Evolutionary conservation across 2,888 invertebrate genomes (phyloP).

Genomic region (Hirtodrosophila duncani): DNA sequence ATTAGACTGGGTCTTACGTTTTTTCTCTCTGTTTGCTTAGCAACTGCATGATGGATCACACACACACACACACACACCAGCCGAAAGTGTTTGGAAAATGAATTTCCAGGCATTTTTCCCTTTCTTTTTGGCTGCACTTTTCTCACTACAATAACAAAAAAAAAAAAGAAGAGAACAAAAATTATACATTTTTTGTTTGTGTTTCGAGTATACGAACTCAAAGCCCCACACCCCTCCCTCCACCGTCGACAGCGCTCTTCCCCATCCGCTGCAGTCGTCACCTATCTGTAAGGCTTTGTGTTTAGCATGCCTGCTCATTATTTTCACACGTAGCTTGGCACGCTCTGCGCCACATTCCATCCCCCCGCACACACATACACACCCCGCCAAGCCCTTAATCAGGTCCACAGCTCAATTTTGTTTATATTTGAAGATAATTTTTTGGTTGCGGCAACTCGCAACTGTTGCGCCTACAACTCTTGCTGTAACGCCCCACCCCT

Average conservation of each 20-base stretch:
- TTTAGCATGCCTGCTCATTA: constrained; percentile 63
- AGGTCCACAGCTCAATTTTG: constrained; percentile 22
- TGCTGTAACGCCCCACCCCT: neutral
- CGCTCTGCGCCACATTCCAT: constrained; percentile 25
- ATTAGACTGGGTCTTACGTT: constrained; percentile 2
- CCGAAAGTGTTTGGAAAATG: constrained; percentile 35
- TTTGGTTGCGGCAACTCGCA: constrained; percentile 59
- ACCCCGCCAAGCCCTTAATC: neutral
- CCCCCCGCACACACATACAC: neutral
- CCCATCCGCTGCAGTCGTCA: neutral
- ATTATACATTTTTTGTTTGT: constrained; percentile 6
- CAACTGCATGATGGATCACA: constrained; percentile 65
- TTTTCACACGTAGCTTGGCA: constrained; percentile 66
- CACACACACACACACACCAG: constrained; percentile 15
- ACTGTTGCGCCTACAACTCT: constrained; percentile 57
- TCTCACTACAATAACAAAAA: constrained; percentile 14
- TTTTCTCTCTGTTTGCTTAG: constrained; percentile 60
- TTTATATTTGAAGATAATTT: constrained; percentile 65
- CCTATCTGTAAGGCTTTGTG: constrained; percentile 39
- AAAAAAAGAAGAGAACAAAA: constrained; percentile 1
- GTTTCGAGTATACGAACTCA: constrained; percentile 1
- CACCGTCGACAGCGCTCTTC: neutral
- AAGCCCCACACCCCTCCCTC: neutral
- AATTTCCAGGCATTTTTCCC: constrained; percentile 60
- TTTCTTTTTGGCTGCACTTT: constrained; percentile 48